phyloP scores from a whole-genome alignment of 2,888 invertebrate species.

The Dryobotodes eremita region DNA sequence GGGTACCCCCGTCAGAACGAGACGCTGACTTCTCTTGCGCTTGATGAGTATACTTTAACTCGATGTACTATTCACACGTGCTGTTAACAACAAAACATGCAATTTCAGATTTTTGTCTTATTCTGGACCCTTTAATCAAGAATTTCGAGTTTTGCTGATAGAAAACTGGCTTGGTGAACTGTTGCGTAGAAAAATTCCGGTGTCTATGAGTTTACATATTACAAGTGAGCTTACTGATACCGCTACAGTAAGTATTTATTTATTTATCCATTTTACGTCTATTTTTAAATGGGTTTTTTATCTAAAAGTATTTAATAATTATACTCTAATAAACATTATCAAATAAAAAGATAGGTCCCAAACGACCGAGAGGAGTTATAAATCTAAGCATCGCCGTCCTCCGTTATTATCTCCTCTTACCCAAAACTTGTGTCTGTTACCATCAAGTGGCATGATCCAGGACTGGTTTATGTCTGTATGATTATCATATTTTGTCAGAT shows the following conservation, averaged over 20 bases:
- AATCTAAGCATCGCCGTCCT: background rate
- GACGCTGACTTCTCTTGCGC: background rate
- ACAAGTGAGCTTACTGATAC: conserved; percentile 95
- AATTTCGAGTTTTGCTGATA: conserved; percentile 93
- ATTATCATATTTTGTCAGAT: conserved; percentile 86
- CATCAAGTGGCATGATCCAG: background rate
- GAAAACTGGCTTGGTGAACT: conserved; percentile 93
- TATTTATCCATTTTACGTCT: too few relatives aligned
- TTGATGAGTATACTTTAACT: conserved; percentile 8
- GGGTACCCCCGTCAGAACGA: conserved; percentile 81
- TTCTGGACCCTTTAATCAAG: conserved; percentile 97
- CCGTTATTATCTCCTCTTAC: background rate
- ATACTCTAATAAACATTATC: background rate
- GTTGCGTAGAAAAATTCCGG: conserved; percentile 93
- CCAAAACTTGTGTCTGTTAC: background rate
- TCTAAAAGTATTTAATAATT: background rate
- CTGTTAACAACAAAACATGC: background rate
- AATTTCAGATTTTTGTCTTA: conserved; percentile 94
- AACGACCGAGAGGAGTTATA: background rate
- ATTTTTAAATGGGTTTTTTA: background rate
- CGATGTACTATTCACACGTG: background rate
- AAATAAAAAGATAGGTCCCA: background rate
- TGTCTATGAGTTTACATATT: conserved; percentile 94
- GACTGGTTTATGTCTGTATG: background rate
- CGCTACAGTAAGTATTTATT: conserved; percentile 91